Evolutionary conservation across 2,888 invertebrate genomes (phyloP), one percentile per base, ranked within the genome.

Genomic region (Euclidia mi): DNA sequence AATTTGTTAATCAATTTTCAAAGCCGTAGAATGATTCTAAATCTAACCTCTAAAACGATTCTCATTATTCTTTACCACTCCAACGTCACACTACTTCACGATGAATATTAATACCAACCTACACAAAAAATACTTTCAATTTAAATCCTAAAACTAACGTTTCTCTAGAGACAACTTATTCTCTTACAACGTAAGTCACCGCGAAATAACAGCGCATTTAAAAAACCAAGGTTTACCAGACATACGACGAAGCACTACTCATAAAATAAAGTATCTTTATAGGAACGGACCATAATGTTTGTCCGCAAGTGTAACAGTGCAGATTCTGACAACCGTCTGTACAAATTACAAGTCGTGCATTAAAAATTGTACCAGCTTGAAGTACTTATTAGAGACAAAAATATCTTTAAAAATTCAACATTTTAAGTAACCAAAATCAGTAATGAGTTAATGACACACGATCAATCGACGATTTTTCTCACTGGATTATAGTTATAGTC

Each of bases 191-290:
- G 11, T 20, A 20, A 40, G 20, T 12, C 18, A 32, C 18, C 12
- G 25, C 7, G 34, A 41, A 37, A 57, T 34, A 38, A 3, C 2
- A 32, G 41, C 31, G 43, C 18, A 46, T 28, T 31, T 46, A 31
- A 37, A 50, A 38, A 50, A 55, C 3, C 12, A 34, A 25, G 38
- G 56, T 44, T 35, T 35, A 53, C 31, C 1, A 41, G 29, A 38
- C 32, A 25, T 25, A 40, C 37, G 41, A 49, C 56, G 29, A 15
- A 40, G n/a, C 25, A 56, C 56, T 56, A 59, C 57, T 57, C 67
- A 69, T 71, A 67, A 70, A 71, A 76, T 75, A 76, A 76, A 78
- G 49, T 64, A 66, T 56, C 42, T 71, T 70, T 73, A 71, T 63
- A 58, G 55, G 56, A 20, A 53, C 66, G 65, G 71, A 65, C 47